Conservation (phyloP, 2,113 vertebrate species). For the Saguinus imperator region DNA sequence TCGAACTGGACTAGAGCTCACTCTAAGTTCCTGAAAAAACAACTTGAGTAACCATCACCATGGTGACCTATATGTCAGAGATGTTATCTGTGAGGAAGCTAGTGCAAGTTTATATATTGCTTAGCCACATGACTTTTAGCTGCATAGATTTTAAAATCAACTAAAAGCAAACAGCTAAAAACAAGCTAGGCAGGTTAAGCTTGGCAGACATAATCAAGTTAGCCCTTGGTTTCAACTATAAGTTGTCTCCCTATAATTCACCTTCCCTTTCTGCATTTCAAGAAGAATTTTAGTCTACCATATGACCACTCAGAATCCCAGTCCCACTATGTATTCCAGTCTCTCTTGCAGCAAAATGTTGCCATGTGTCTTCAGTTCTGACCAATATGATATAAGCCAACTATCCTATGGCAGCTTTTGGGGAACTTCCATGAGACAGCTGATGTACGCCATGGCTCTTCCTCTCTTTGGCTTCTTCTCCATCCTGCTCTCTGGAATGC, state of each 20-base stretch:
- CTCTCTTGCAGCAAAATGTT: background rate
- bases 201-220: too few relatives aligned
- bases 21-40: too few relatives aligned
- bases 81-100: too few relatives aligned
- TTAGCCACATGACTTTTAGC: too few relatives aligned
- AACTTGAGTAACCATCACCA: too few relatives aligned
- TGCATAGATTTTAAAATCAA: too few relatives aligned
- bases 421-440: background rate
- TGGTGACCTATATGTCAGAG: too few relatives aligned
- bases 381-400: background rate
- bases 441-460: fast-evolving
- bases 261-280: background rate
- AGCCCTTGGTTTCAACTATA: too few relatives aligned
- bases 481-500: background rate
- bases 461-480: background rate
- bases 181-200: too few relatives aligned
- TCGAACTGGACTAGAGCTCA: too few relatives aligned
- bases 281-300: background rate
- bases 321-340: background rate
- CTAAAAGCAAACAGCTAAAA: too few relatives aligned
- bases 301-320: background rate
- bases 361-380: background rate
- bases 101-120: too few relatives aligned
- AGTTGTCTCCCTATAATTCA: fast-evolving
- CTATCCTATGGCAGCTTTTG: background rate